Percentiles rank a stretch among this genome's conserved stretches.
These are phyloP conservation scores for Tetheella fluctuosa DNA, from an alignment of 2,888 invertebrate genomes.

Conservation along the genomic window DNA sequence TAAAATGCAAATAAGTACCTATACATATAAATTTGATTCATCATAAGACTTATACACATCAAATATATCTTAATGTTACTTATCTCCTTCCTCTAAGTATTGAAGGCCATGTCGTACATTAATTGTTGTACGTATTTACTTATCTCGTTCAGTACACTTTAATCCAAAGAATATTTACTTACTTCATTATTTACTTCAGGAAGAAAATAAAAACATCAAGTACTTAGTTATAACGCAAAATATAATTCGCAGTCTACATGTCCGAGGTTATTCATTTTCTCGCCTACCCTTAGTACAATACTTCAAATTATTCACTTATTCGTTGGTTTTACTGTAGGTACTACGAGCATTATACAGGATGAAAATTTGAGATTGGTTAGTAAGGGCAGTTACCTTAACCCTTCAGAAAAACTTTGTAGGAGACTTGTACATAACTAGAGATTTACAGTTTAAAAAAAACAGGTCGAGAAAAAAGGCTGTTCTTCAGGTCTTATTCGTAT, in stretches of 20 bases:
- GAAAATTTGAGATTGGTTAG: neutral
- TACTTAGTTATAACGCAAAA: neutral
- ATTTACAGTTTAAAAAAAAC: no score
- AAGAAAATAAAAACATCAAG: slow-evolving; percentile 11
- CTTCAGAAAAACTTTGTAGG: no score
- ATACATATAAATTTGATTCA: slow-evolving; percentile 56
- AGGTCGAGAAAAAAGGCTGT: no score
- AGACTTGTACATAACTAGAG: no score
- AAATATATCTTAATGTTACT: slow-evolving; percentile 66
- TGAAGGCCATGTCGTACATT: slow-evolving; percentile 63
- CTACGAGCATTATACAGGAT: slow-evolving; percentile 25
- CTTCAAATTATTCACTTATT: neutral
- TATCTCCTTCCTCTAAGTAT: slow-evolving; percentile 52
- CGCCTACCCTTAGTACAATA: neutral
- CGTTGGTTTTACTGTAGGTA: slow-evolving; percentile 13
- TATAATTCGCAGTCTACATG: neutral
- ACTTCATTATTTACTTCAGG: neutral
- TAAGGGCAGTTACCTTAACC: no score
- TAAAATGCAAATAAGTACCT: slow-evolving; percentile 53
- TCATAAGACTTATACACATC: slow-evolving; percentile 71
- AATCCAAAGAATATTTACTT: neutral
- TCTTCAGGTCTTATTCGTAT: no score
- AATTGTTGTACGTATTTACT: slow-evolving; percentile 34
- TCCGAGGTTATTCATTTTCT: neutral
- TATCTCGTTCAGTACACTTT: slow-evolving; percentile 25